These are phyloP conservation scores for Hirundo rustica DNA, from an alignment of 2,797 vertebrate genomes.

Conservation along the genomic window DNA sequence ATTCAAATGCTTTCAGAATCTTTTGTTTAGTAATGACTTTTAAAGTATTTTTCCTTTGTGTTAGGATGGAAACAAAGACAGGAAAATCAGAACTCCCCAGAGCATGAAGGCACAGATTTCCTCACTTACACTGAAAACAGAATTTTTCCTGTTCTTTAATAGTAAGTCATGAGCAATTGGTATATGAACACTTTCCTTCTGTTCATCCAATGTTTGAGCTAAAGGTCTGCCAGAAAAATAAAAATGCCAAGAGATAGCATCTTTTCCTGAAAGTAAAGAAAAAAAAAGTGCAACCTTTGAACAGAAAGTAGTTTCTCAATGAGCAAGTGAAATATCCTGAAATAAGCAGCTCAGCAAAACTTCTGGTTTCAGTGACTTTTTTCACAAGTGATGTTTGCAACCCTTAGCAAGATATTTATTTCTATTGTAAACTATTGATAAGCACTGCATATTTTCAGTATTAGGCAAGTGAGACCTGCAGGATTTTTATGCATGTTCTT, in stretches of 20 bases:
- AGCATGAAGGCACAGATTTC: constrained; percentile 14
- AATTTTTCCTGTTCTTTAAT: constrained; percentile 23
- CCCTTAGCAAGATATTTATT: neutral
- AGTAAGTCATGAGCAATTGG: neutral
- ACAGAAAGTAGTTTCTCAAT: neutral
- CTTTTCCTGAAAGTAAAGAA: constrained; percentile 11
- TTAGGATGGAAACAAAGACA: constrained; percentile 38
- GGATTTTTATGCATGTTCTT: neutral
- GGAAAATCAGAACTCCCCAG: constrained; percentile 46
- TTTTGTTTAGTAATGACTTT: constrained; percentile 3
- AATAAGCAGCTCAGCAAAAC: neutral
- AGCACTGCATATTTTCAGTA: neutral
- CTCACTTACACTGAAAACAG: constrained; percentile 20
- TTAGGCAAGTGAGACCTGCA: neutral
- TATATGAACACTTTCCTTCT: neutral
- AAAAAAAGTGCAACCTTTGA: neutral
- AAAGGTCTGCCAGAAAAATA: neutral
- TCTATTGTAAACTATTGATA: neutral
- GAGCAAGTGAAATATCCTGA: neutral
- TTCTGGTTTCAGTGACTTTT: neutral
- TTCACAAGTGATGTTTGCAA: neutral
- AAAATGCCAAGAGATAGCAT: neutral
- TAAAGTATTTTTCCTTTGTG: constrained; percentile 20
- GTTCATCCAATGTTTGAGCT: neutral
- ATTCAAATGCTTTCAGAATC: neutral